Percentiles rank a stretch among this genome's conserved stretches.
Evolutionary conservation across 2,888 invertebrate species (phyloP).

Genomic region (Ceraclea dissimilis): DNA sequence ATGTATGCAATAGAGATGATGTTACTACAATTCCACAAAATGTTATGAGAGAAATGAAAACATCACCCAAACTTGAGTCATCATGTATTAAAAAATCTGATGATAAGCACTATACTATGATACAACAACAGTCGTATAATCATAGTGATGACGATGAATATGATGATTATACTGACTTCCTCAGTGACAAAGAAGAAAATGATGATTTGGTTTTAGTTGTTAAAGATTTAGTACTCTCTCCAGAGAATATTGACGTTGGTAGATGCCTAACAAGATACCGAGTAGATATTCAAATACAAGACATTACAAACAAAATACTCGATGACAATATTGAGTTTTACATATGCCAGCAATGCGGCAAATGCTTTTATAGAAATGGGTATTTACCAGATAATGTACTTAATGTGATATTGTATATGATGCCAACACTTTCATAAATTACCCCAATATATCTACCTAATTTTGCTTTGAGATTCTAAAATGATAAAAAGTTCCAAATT

Average conservation of each 20-base stretch:
- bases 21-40: conserved; percentile 4
- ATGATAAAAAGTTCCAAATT: no score
- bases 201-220: conserved; percentile 29
- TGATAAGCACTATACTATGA: background rate
- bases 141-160: background rate
- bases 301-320: conserved; percentile 40
- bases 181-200: conserved; percentile 33
- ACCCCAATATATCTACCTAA: no score
- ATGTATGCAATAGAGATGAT: conserved; percentile 16
- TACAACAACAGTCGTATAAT: background rate
- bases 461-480: no score
- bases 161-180: conserved; percentile 11
- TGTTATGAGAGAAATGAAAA: conserved; percentile 7
- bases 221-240: conserved; percentile 9
- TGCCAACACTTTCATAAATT: background rate
- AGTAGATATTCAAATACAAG: conserved; percentile 47
- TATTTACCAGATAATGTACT: conserved; percentile 12
- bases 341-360: conserved; percentile 67
- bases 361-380: conserved; percentile 59
- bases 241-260: conserved; percentile 34
- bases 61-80: background rate
- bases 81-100: no score
- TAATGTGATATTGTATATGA: conserved; percentile 3
- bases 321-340: conserved; percentile 49
- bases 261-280: conserved; percentile 48